Base-by-base conservation (phyloP, 2,888 invertebrate species). In the Perizoma flavofasciatum region DNA sequence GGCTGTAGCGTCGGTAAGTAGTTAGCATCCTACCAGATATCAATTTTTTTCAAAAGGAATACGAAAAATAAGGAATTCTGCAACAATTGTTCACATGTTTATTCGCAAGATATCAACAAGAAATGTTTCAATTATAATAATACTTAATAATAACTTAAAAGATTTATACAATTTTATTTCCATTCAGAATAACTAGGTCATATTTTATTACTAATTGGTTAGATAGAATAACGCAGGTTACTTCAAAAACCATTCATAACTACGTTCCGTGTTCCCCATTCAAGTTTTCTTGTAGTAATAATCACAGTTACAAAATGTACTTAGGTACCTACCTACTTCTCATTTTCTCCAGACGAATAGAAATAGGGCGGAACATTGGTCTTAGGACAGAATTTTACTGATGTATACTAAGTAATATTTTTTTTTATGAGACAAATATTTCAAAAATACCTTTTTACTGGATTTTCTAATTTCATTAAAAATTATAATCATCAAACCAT, bases 271-370 rank as follows among this genome's bases (percentile, higher is more conserved):
- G 77, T 78, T 78, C 81, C 82, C 79, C 81, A 70, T 75, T 72
- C 82, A 81, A 80, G 77, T 75, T 78, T 75, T 73, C 79, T 81
- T 79, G 84, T 87, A 83, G 85, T 80, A 85, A 79, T 85, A 86
- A 91, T 91, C 91, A 91, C 91, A 91, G 91, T 86, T 88, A 75
- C 7, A 81, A 83, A 82, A 86, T 91, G 91, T 91, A 91, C 90
- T 90, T 88, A 86, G 90, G 91, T 91, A 91, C 90, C 89, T 88
- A 77, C 82, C 83, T 70, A 77, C 86, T 86, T 79, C 67, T 73
- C 74, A 73, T 78, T 77, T 81, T 62, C 54, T 55, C 48, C 57
- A 52, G 57, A 48, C 52, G 55, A 52, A 58, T 58, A 59, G 8
- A 50, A 59, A 61, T 53, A 67, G 70, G 67, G 69, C 67, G 68